Conservation (phyloP, 2,113 vertebrate genomes). For the Xenopus borealis region DNA sequence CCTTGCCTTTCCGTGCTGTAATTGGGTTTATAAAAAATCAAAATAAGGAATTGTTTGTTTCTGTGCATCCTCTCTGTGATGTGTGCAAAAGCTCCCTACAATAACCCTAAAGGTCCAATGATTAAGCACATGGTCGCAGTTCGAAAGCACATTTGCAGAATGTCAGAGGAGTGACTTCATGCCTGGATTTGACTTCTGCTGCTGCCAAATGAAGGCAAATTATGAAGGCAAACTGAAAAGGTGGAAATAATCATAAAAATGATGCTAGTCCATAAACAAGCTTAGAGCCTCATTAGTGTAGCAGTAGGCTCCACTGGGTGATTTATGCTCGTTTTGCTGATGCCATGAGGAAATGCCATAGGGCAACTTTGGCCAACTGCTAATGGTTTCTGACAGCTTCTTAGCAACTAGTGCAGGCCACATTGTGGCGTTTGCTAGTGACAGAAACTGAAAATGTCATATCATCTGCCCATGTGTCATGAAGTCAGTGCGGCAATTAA, state of each 20-base stretch:
- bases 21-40: too few relatives aligned
- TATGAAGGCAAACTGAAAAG: conserved; percentile 73
- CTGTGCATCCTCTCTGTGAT: too few relatives aligned
- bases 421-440: conserved; percentile 73
- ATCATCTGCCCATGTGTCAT: conserved; percentile 84
- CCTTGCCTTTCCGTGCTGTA: too few relatives aligned
- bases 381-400: conserved; percentile 96
- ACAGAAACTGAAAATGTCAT: conserved; percentile 87
- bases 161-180: conserved; percentile 60
- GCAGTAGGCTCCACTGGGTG: conserved; percentile 84
- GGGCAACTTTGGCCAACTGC: conserved; percentile 87
- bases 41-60: too few relatives aligned
- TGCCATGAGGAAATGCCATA: conserved; percentile 90
- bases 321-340: conserved; percentile 84
- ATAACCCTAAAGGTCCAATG: conserved; percentile 64
- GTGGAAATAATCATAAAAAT: conserved; percentile 95
- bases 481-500: conserved; percentile 92
- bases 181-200: conserved; percentile 71
- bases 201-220: conserved; percentile 68
- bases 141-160: conserved; percentile 67
- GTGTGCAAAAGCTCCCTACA: conserved; percentile 49
- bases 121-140: conserved; percentile 65
- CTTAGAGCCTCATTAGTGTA: conserved; percentile 95
- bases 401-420: conserved; percentile 90
- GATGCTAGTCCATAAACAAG: conserved; percentile 88